Evolutionary conservation across 2,797 vertebrate species (phyloP), one percentile per base, ranked within the genome.

Genomic region (Cephalopachus bancanus): DNA sequence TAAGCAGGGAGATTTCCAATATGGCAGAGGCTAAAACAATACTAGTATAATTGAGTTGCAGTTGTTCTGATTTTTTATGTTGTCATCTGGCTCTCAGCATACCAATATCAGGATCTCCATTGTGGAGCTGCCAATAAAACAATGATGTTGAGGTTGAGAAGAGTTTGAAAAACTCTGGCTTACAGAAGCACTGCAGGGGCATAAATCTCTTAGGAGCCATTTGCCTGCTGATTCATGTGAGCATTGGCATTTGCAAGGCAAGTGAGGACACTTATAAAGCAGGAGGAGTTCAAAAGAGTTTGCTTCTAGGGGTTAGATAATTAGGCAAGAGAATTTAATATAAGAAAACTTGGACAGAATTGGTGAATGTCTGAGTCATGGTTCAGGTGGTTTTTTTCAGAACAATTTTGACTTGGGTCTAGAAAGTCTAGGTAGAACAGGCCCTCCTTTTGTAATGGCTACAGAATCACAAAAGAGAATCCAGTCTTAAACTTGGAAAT

Each of bases 241-340:
- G 80, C 17, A 53, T 10, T 64, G 9, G 19, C 7, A 1, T 84
- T 67, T 28, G 20, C 64, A 53, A 89, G 11, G 2, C n/a, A 72
- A 85, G 49, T 86, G 74, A 96, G 67, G 80, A 55, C 3, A 81
- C 20, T 92, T 90, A 67, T 44, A 81, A 89, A 64, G 17, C 26
- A 75, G 60, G 28, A 88, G n/a, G 15, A 15, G 7, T 80, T 91
- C 78, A 65, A 62, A 44, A 59, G 33, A 62, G 53, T 85, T 83
- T 91, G n/a, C 28, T 60, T 30, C 12, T 57, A 72, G 7, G 22
- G 65, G 49, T 71, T 69, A 65, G 64, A 75, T 80, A 57, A 92
- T 75, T 83, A 86, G 37, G 22, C 7, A 49, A 95, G 67, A 83
- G 10, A 85, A 87, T 86, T 62, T 74, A 95, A 93, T 83, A 64